Percentiles rank a stretch among this genome's conserved stretches.
phyloP scores from a whole-genome alignment of 2,888 invertebrate species.

The Teleiodes luculella region DNA sequence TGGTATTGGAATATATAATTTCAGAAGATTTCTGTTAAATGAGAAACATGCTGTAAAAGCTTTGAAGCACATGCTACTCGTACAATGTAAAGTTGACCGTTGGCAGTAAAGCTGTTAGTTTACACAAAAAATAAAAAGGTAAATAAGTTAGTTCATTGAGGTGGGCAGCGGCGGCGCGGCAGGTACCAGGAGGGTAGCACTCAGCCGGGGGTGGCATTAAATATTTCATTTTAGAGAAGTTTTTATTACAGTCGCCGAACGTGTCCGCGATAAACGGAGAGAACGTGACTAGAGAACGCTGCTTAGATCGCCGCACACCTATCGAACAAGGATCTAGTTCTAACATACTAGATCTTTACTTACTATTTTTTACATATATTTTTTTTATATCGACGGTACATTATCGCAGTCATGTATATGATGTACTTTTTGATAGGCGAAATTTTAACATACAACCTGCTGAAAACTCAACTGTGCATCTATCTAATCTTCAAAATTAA shows the following conservation, averaged over 20 bases:
- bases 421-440: too few species aligned
- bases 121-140: constrained; percentile 46
- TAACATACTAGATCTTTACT: constrained; percentile 35
- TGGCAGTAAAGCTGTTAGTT: constrained; percentile 26
- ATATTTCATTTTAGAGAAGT: constrained; percentile 78
- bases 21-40: too few species aligned
- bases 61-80: not conserved
- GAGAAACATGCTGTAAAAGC: not conserved
- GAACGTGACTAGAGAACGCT: constrained; percentile 70
- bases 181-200: constrained; percentile 44
- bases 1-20: not conserved
- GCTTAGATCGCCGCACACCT: constrained; percentile 52
- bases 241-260: constrained; percentile 72
- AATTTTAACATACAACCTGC: too few species aligned
- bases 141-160: constrained; percentile 52
- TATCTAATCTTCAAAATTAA: too few species aligned
- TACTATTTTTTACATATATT: too few species aligned
- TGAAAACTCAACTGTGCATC: too few species aligned
- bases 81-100: constrained; percentile 1
- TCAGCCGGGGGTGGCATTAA: constrained; percentile 63
- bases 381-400: too few species aligned
- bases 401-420: too few species aligned
- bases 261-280: constrained; percentile 71
- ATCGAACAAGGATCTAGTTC: constrained; percentile 30
- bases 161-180: constrained; percentile 28